Evolutionary conservation across 2,797 vertebrate genomes (phyloP).

Genomic region (Artibeus lituratus): DNA sequence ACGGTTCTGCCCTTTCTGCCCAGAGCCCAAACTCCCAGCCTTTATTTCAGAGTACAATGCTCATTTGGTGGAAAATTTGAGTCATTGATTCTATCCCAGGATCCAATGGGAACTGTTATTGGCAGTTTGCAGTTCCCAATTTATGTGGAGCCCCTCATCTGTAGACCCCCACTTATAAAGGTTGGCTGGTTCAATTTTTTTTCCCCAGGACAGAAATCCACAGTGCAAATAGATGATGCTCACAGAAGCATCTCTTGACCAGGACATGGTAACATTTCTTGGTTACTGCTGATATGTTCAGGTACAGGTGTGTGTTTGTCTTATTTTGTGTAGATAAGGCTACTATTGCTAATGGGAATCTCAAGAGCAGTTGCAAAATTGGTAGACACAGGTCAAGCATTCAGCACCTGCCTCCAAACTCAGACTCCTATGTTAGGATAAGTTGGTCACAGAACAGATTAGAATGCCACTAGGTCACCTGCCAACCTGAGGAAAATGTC

Average conservation of each 20-base stretch:
- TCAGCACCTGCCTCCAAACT: not conserved
- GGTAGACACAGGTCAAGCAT: not conserved
- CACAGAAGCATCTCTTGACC: not conserved
- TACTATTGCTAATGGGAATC: not conserved
- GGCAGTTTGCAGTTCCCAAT: not conserved
- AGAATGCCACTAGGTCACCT: not conserved
- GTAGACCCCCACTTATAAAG: not conserved
- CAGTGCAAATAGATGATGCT: not conserved
- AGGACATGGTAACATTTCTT: not conserved
- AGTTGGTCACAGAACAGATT: not conserved
- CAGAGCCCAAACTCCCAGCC: not conserved
- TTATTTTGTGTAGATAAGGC: not conserved
- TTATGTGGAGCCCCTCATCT: not conserved
- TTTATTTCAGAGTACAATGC: not conserved
- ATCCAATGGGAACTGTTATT: not conserved
- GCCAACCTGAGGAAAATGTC: not conserved
- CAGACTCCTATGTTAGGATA: not conserved
- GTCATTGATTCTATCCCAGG: not conserved
- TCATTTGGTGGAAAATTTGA: not conserved
- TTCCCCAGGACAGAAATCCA: not conserved
- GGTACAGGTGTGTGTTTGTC: not conserved
- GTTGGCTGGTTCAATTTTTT: not conserved
- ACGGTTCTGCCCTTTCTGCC: not conserved
- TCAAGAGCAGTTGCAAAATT: not conserved
- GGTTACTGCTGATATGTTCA: not conserved